phyloP scores from a whole-genome alignment of 2,888 invertebrate genomes.

The Eupithecia inturbata region DNA sequence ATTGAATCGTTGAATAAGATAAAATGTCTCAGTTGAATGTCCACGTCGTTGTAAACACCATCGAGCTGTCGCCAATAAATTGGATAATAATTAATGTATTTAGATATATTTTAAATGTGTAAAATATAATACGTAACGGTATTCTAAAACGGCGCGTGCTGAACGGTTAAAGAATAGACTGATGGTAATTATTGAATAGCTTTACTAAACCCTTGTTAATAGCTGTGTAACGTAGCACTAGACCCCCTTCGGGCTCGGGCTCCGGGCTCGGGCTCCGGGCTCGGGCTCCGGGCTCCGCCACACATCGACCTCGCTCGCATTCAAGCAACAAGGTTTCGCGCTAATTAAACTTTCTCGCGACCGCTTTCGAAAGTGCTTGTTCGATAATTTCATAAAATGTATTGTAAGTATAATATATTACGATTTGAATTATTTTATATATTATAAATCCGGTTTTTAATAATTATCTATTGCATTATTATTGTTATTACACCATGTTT shows the following conservation, averaged over 20 bases:
- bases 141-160: slow-evolving; percentile 25
- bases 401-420: too few species aligned
- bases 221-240: neutral
- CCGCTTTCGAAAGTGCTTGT: too few species aligned
- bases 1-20: neutral
- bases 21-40: neutral
- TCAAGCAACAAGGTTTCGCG: neutral
- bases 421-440: too few species aligned
- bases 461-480: too few species aligned
- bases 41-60: slow-evolving; percentile 11
- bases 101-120: slow-evolving; percentile 22
- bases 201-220: slow-evolving; percentile 25
- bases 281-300: too few species aligned
- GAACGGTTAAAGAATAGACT: slow-evolving; percentile 27
- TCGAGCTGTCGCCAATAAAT: slow-evolving; percentile 1
- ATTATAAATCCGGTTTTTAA: too few species aligned
- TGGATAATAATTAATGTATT: slow-evolving; percentile 19
- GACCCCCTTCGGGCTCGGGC: neutral
- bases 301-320: neutral
- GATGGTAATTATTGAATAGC: slow-evolving; percentile 23
- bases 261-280: neutral
- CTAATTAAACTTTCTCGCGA: neutral
- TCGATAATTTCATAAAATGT: too few species aligned
- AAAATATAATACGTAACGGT: slow-evolving; percentile 26
- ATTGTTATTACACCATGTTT: too few species aligned